A percentile compares a stretch with the other conserved stretches of the same genome.
These are phyloP conservation scores for Neodontobutis hainanensis DNA, from an alignment of 2,113 vertebrate genomes.

Conservation along the genomic window DNA sequence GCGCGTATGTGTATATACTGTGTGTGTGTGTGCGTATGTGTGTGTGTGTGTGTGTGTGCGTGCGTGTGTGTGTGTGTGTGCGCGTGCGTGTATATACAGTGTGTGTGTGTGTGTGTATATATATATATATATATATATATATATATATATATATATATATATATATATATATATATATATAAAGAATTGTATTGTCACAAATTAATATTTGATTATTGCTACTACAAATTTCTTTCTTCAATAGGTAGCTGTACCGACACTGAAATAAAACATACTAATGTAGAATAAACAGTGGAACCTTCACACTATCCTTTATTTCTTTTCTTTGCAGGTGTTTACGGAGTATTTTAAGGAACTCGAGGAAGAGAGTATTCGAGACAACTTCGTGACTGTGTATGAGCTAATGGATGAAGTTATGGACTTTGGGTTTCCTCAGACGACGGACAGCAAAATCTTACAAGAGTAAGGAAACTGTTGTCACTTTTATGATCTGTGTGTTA, in stretches of 20 bases:
- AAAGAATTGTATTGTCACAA: too few species aligned
- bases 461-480: conserved; percentile 73
- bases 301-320: background rate
- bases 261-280: background rate
- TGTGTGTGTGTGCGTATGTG: too few species aligned
- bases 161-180: too few species aligned
- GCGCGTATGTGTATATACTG: too few species aligned
- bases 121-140: too few species aligned
- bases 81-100: too few species aligned
- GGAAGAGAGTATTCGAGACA: conserved; percentile 85
- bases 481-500: too few species aligned
- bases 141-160: too few species aligned
- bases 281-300: background rate
- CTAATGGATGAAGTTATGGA: conserved; percentile 86
- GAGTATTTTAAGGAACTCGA: conserved; percentile 85
- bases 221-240: background rate
- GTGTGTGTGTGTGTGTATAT: too few species aligned
- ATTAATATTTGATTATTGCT: conserved; percentile 1
- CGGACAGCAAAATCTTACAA: conserved; percentile 85
- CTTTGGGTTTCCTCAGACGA: conserved; percentile 84
- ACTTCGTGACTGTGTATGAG: conserved; percentile 85
- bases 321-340: conserved; percentile 76
- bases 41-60: too few species aligned
- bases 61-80: too few species aligned
- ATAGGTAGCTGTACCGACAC: background rate